Conservation (phyloP, 2,113 vertebrate genomes). For the Ictalurus furcatus region DNA sequence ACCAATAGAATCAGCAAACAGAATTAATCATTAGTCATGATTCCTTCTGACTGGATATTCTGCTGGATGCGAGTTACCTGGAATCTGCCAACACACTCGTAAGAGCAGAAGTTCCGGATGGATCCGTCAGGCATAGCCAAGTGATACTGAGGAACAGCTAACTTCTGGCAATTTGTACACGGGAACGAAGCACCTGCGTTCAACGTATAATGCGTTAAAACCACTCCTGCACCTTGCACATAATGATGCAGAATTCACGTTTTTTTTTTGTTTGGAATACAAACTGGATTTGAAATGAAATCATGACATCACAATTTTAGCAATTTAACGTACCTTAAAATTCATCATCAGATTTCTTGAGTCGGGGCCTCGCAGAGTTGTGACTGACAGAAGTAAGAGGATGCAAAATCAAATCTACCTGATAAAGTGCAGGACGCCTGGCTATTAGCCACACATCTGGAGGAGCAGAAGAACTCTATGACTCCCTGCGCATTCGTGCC, state of each 20-base stretch:
- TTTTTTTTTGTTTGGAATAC: neutral
- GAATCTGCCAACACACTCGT: conserved; percentile 85
- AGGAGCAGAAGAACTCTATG: conserved; percentile 83
- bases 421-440: conserved; percentile 77
- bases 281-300: neutral
- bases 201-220: neutral
- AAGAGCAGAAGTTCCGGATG: conserved; percentile 96
- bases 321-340: neutral
- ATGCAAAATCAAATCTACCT: conserved; percentile 49
- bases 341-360: neutral
- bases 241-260: neutral
- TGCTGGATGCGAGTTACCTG: conserved; percentile 73
- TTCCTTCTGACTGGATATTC: neutral
- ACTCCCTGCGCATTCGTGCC: conserved; percentile 77
- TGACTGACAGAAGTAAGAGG: neutral
- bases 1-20: neutral
- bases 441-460: conserved; percentile 81
- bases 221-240: neutral
- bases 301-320: neutral
- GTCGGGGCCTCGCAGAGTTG: neutral
- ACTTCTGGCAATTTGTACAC: conserved; percentile 88
- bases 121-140: conserved; percentile 95
- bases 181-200: conserved; percentile 86
- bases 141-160: conserved; percentile 92
- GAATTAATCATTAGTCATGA: neutral